phyloP scores from a whole-genome alignment of 2,888 invertebrate species.

The Parapristionchus giblindavisi region DNA sequence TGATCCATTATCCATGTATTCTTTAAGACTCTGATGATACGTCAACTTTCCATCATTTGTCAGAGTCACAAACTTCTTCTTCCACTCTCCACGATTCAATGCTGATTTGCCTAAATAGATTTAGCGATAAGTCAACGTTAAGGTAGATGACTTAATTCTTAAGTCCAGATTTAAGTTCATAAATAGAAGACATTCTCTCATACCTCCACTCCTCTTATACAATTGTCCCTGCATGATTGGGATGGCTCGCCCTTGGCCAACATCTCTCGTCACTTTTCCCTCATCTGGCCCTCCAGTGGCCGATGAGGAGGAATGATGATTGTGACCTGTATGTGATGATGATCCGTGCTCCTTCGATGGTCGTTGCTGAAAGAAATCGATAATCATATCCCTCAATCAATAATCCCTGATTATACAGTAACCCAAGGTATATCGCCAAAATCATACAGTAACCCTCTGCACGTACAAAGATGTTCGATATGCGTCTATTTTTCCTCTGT shows the following conservation, averaged over 20 bases:
- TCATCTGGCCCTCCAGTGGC: conserved; percentile 47
- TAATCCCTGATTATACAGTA: neutral
- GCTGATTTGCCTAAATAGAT: conserved; percentile 46
- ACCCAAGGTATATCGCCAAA: neutral
- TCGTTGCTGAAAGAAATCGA: conserved; percentile 45
- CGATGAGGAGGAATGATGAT: conserved; percentile 16
- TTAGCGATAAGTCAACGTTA: neutral
- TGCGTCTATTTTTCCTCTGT: conserved; percentile 79
- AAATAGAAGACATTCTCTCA: conserved; percentile 17
- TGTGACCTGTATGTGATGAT: neutral
- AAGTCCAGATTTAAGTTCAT: neutral
- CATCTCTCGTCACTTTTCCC: conserved; percentile 46
- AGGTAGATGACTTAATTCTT: neutral
- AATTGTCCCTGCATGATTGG: conserved; percentile 95
- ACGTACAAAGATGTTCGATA: conserved; percentile 17
- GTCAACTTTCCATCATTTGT: conserved; percentile 92
- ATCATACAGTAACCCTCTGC: neutral
- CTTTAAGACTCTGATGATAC: conserved; percentile 95
- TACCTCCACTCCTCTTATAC: conserved; percentile 80
- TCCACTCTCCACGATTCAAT: conserved; percentile 85
- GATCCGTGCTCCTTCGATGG: conserved; percentile 38
- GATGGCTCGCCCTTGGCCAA: conserved; percentile 91
- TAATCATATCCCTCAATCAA: neutral
- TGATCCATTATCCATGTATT: conserved; percentile 91
- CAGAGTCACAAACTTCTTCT: conserved; percentile 97